Conservation (phyloP, 2,797 vertebrate species). For the Oreochromis mossambicus region DNA sequence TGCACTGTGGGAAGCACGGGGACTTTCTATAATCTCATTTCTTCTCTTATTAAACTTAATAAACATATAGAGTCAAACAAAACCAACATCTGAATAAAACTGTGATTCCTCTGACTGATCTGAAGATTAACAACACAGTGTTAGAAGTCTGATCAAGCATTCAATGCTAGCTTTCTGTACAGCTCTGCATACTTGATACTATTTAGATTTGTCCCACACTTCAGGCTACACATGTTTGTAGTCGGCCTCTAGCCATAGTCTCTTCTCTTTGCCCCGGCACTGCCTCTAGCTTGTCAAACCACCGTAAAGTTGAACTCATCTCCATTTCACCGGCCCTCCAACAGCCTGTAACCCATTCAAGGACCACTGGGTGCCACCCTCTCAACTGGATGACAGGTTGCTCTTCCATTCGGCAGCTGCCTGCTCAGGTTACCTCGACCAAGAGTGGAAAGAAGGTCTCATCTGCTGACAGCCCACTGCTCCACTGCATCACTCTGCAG, state of each 20-base stretch:
- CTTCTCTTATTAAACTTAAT: not conserved
- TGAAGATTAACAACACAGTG: rapidly evolving
- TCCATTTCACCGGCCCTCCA: conserved; percentile 1
- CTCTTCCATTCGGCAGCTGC: conserved; percentile 32
- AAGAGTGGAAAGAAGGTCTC: conserved; percentile 42
- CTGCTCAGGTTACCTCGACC: conserved; percentile 61
- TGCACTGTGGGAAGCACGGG: not conserved
- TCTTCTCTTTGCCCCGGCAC: not conserved
- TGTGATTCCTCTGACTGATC: not conserved
- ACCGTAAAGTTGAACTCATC: not conserved
- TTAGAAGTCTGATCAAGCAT: not conserved
- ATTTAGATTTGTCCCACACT: not conserved
- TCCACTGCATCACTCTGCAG: conserved; percentile 76
- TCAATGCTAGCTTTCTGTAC: not conserved
- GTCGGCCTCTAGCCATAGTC: not conserved
- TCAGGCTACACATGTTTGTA: not conserved
- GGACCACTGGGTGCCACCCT: conserved; percentile 15
- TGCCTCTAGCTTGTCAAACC: not conserved
- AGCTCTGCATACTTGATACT: not conserved
- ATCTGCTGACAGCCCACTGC: conserved; percentile 44
- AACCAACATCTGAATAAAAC: not conserved
- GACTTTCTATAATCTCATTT: not conserved
- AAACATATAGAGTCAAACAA: not conserved
- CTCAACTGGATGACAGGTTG: conserved; percentile 34
- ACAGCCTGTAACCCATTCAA: not conserved